Percentiles rank a stretch among this genome's conserved stretches.
These are phyloP conservation scores for Polydrusus cervinus DNA, from an alignment of 2,888 invertebrate genomes.

Conservation along the genomic window DNA sequence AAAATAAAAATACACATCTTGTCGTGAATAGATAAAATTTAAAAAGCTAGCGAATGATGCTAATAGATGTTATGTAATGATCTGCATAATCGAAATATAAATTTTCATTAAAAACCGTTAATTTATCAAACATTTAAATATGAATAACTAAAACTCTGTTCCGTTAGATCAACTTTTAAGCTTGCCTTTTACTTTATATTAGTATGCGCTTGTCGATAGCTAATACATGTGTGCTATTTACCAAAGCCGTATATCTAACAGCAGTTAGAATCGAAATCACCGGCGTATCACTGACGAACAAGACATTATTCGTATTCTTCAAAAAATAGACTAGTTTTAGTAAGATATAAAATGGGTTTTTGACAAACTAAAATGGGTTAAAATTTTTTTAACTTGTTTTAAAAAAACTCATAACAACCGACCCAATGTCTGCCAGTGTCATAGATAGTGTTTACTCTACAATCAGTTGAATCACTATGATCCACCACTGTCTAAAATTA, in stretches of 20 bases:
- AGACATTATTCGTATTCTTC: background rate
- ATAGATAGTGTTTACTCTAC: too few relatives aligned
- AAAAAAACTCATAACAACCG: too few relatives aligned
- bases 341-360: too few relatives aligned
- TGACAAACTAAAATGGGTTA: too few relatives aligned
- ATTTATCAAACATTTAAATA: conserved; percentile 46
- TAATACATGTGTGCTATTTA: conserved; percentile 40
- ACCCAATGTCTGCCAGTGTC: too few relatives aligned
- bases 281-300: background rate
- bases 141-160: conserved; percentile 40
- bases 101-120: conserved; percentile 44
- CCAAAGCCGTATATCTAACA: background rate
- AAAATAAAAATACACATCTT: conserved; percentile 12
- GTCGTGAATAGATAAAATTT: conserved; percentile 15
- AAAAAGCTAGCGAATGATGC: conserved; percentile 13
- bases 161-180: conserved; percentile 45
- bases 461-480: too few relatives aligned
- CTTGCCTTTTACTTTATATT: conserved; percentile 46
- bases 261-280: conserved; percentile 6
- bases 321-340: background rate
- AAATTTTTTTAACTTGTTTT: too few relatives aligned
- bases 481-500: too few relatives aligned
- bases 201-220: conserved; percentile 41
- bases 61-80: conserved; percentile 26
- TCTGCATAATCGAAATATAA: conserved; percentile 40